Conservation (phyloP, 2,797 vertebrate species). For the Hylomyscus alleni region DNA sequence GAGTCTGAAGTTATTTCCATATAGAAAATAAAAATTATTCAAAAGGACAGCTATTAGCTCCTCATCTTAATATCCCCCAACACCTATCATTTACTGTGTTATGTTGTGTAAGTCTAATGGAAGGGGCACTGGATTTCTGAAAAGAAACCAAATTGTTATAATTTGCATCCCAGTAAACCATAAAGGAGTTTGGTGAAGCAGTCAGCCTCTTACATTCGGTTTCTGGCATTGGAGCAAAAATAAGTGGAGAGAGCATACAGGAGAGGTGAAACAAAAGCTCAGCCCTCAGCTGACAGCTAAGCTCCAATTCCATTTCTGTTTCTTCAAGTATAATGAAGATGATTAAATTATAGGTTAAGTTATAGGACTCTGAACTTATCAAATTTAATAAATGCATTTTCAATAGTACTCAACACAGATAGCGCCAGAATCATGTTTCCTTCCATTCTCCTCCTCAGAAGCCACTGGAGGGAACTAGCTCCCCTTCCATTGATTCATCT, state of each 20-base stretch:
- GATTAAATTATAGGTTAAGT: neutral
- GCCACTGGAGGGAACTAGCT: neutral
- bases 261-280: neutral
- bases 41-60: neutral
- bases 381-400: neutral
- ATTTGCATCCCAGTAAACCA: neutral
- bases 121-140: neutral
- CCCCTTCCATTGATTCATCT: neutral
- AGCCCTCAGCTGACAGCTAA: neutral
- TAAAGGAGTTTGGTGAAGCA: neutral
- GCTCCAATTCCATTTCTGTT: neutral
- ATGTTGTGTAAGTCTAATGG: neutral
- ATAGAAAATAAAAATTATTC: constrained; percentile 5
- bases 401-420: neutral
- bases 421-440: neutral
- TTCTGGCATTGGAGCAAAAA: neutral
- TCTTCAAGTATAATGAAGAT: neutral
- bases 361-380: neutral
- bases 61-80: neutral
- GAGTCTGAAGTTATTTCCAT: constrained; percentile 41
- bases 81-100: neutral
- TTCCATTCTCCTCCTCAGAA: neutral
- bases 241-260: neutral
- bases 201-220: neutral
- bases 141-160: neutral